phyloP scores from a whole-genome alignment of 2,797 vertebrate species.

The Pterois miles region DNA sequence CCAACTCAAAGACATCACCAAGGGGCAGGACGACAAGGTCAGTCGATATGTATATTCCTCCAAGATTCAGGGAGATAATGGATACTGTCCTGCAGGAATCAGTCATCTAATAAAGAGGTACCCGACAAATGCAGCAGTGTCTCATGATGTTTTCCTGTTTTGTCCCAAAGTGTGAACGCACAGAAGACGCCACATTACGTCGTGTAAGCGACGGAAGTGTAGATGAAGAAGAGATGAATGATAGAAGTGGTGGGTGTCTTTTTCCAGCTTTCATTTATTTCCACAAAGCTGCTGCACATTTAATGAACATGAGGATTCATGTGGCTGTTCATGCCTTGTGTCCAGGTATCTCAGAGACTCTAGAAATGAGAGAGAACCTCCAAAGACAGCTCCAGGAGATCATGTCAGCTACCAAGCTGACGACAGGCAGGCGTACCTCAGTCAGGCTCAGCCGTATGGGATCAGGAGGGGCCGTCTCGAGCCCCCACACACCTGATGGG shows the following conservation, averaged over 20 bases:
- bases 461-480: slow-evolving; percentile 80
- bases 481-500: slow-evolving; percentile 85
- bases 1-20: slow-evolving; percentile 38
- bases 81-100: neutral
- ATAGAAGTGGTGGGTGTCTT: slow-evolving; percentile 53
- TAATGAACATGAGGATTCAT: neutral
- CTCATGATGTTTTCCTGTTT: neutral
- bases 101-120: neutral
- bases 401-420: slow-evolving; percentile 94
- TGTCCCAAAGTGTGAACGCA: slow-evolving; percentile 45
- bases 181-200: slow-evolving; percentile 30
- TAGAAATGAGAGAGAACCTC: slow-evolving; percentile 95
- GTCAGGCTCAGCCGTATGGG: slow-evolving; percentile 77
- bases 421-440: slow-evolving; percentile 83
- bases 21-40: slow-evolving; percentile 76
- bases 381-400: slow-evolving; percentile 96
- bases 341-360: slow-evolving; percentile 87
- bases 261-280: neutral
- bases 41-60: neutral
- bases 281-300: neutral
- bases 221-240: slow-evolving; percentile 47
- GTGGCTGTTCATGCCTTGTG: neutral
- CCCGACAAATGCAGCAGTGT: neutral
- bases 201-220: slow-evolving; percentile 57
- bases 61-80: neutral